A percentile compares a stretch with the other conserved stretches of the same genome.
Conservation (phyloP, 1,140 invertebrate genomes). For the Tribolium madens region DNA sequence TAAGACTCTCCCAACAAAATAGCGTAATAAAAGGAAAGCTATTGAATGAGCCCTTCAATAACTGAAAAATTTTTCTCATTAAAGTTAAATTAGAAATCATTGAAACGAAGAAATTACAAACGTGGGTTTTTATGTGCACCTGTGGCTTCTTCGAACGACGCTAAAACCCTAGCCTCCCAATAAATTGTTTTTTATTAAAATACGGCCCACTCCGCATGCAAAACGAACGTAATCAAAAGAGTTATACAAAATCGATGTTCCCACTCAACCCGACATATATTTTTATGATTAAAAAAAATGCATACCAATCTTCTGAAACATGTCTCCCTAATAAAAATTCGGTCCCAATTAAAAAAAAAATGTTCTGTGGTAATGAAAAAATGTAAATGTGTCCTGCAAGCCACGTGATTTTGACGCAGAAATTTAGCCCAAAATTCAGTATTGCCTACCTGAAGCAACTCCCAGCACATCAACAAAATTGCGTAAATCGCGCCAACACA, state of each 20-base stretch:
- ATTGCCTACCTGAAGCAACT: not conserved
- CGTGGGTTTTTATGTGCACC: not conserved
- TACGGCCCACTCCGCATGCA: not conserved
- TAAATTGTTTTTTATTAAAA: slow-evolving; percentile 38
- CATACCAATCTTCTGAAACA: not conserved
- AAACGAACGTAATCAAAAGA: slow-evolving; percentile 11
- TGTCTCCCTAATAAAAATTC: not conserved
- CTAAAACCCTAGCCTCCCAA: not conserved
- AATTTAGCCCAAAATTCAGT: not conserved
- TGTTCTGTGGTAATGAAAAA: slow-evolving; percentile 13
- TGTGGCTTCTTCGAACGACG: slow-evolving; percentile 8
- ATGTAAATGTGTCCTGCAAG: not conserved
- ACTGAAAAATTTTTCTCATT: not conserved
- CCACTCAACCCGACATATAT: not conserved
- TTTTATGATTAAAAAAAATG: slow-evolving; percentile 16
- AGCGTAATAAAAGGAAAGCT: not conserved
- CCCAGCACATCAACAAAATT: slow-evolving; percentile 4
- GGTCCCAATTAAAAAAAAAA: slow-evolving; percentile 24
- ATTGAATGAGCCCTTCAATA: not conserved
- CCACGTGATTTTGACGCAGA: not conserved
- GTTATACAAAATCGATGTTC: slow-evolving; percentile 12
- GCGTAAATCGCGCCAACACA: not conserved
- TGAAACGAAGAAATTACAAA: not conserved
- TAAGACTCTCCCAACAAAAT: slow-evolving; percentile 14
- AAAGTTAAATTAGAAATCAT: not conserved